Percentiles rank a stretch among this genome's conserved stretches.
These are phyloP conservation scores for Potamilus streckersoni DNA, from an alignment of 1,140 invertebrate species.

Conservation along the genomic window DNA sequence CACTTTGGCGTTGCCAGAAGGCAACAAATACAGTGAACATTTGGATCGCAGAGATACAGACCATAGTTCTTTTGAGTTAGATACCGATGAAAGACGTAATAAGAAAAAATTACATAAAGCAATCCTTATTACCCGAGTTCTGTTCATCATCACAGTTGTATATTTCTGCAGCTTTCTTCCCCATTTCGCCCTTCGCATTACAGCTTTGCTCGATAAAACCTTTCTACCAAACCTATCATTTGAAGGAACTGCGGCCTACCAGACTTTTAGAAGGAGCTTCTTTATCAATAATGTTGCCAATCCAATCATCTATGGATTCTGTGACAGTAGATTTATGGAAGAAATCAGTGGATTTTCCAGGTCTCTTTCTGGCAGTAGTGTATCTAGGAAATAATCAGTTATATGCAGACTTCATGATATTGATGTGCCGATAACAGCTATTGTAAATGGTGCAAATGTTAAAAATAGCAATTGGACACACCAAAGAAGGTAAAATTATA, in stretches of 20 bases:
- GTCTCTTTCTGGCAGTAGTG: no score
- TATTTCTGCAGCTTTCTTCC: slow-evolving; percentile 17
- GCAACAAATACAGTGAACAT: slow-evolving; percentile 1
- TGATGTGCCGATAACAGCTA: no score
- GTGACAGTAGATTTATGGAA: slow-evolving; percentile 18
- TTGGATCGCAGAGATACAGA: background rate
- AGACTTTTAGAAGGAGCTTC: slow-evolving; percentile 18
- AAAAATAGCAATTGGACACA: no score
- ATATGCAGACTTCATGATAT: no score
- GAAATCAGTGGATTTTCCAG: no score
- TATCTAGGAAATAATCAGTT: no score
- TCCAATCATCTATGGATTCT: slow-evolving; percentile 19
- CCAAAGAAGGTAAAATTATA: no score
- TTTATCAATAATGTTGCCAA: slow-evolving; percentile 25
- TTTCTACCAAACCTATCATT: slow-evolving; percentile 15
- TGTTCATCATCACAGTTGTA: slow-evolving; percentile 18
- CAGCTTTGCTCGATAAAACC: background rate
- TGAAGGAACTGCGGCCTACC: slow-evolving; percentile 5
- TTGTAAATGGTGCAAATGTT: no score
- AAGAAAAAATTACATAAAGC: background rate
- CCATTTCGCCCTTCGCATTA: slow-evolving; percentile 19
- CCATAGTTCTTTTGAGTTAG: background rate
- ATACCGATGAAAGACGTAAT: background rate
- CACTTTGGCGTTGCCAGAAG: background rate
- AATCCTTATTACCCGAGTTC: slow-evolving; percentile 7